Evolutionary conservation across 2,888 invertebrate genomes (phyloP).

Genomic region (Euzetes globulus): DNA sequence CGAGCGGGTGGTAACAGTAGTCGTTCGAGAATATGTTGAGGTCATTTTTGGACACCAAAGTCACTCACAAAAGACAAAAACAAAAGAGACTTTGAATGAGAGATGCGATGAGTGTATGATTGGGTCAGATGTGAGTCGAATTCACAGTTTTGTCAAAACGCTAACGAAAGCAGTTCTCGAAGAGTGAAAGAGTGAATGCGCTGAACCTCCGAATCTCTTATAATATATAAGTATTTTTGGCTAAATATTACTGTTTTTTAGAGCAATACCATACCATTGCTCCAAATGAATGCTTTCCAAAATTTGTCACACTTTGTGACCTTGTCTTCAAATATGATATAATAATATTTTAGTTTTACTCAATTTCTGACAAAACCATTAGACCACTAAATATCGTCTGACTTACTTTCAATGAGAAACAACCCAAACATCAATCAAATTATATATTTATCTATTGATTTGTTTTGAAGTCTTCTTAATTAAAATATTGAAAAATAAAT

Average conservation of each 20-base stretch:
- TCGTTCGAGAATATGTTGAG: background rate
- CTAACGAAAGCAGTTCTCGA: background rate
- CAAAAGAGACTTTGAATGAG: background rate
- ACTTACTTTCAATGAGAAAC: background rate
- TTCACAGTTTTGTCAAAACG: background rate
- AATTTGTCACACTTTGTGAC: background rate
- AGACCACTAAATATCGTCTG: background rate
- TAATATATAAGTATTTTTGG: background rate
- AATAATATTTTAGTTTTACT: background rate
- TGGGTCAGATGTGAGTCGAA: background rate
- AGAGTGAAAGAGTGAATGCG: background rate
- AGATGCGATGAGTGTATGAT: background rate
- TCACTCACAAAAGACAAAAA: background rate
- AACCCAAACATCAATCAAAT: too few species aligned
- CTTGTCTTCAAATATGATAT: conserved; percentile 11
- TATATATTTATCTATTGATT: too few species aligned
- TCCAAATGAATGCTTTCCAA: background rate
- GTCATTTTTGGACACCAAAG: background rate
- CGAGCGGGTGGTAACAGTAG: too few species aligned
- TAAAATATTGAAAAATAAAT: too few species aligned
- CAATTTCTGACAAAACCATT: background rate
- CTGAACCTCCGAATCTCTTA: background rate
- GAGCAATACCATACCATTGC: background rate
- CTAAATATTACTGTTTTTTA: background rate
- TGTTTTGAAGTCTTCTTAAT: too few species aligned